A percentile compares a stretch with the other conserved stretches of the same genome.
These are phyloP conservation scores for Aulostomus chinensis DNA, from an alignment of 2,797 vertebrate genomes.

Conservation along the genomic window DNA sequence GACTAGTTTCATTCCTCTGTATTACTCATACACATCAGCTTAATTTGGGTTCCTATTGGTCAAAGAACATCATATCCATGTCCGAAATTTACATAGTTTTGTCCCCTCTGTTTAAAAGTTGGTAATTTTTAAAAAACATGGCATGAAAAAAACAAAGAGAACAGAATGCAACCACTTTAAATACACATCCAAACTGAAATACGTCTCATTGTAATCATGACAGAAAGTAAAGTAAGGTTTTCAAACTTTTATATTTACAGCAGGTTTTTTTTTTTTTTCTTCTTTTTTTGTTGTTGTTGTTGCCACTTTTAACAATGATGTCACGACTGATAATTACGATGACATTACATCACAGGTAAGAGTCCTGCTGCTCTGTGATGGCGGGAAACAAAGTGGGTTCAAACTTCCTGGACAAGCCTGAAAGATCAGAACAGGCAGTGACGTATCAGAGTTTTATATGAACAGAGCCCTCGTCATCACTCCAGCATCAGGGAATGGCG, in stretches of 20 bases:
- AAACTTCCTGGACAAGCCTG: conserved; percentile 45
- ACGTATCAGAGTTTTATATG: conserved; percentile 30
- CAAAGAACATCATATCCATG: conserved; percentile 36
- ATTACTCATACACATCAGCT: conserved; percentile 61
- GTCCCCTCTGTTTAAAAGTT: conserved; percentile 31
- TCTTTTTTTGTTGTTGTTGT: too few species aligned
- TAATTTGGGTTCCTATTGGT: conserved; percentile 49
- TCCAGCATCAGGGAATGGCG: conserved; percentile 35
- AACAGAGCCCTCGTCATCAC: conserved; percentile 39
- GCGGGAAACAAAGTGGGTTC: conserved; percentile 39
- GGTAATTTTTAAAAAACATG: conserved; percentile 56
- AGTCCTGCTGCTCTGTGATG: conserved; percentile 62
- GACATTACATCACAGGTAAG: conserved; percentile 57
- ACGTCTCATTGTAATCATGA: conserved; percentile 64
- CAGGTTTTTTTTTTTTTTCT: conserved; percentile 68
- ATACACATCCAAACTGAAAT: conserved; percentile 68
- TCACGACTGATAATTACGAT: conserved; percentile 60
- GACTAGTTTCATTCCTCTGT: conserved; percentile 42
- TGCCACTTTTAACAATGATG: conserved; percentile 62
- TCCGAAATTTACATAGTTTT: conserved; percentile 44
- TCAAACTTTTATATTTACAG: conserved; percentile 76
- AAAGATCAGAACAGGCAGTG: conserved; percentile 17
- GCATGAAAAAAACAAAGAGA: conserved; percentile 42
- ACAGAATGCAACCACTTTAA: conserved; percentile 69
- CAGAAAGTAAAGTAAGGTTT: conserved; percentile 64